Evolutionary conservation across 2,888 invertebrate species (phyloP).

Genomic region (Drosophila anomalata): DNA sequence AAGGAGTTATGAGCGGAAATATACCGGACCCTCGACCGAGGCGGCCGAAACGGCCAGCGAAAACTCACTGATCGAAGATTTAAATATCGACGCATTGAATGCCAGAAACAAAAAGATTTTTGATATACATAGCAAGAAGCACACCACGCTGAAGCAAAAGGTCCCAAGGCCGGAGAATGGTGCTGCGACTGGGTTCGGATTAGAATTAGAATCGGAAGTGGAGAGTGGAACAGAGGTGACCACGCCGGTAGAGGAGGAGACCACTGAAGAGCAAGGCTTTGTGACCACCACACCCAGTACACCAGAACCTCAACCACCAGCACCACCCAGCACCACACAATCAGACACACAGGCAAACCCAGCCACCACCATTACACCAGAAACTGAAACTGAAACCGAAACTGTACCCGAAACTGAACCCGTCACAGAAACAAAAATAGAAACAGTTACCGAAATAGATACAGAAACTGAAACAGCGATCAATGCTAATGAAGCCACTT

Average conservation of each 20-base stretch:
- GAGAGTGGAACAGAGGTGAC: slow-evolving; percentile 26
- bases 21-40: slow-evolving; percentile 75
- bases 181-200: slow-evolving; percentile 20
- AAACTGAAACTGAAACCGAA: slow-evolving; percentile 53
- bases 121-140: slow-evolving; percentile 84
- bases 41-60: slow-evolving; percentile 68
- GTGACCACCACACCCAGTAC: slow-evolving; percentile 75
- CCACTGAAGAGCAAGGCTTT: slow-evolving; percentile 62
- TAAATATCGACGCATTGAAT: slow-evolving; percentile 85
- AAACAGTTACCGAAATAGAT: slow-evolving; percentile 44
- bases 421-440: slow-evolving; percentile 11
- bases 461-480: slow-evolving; percentile 39
- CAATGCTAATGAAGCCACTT: slow-evolving; percentile 80
- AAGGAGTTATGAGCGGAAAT: slow-evolving; percentile 82
- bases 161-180: slow-evolving; percentile 44
- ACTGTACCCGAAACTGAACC: slow-evolving; percentile 42
- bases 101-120: slow-evolving; percentile 86
- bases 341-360: slow-evolving; percentile 37
- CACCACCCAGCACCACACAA: slow-evolving; percentile 64
- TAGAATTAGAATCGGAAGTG: background rate
- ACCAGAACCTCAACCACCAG: slow-evolving; percentile 49
- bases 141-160: slow-evolving; percentile 82
- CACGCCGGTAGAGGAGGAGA: slow-evolving; percentile 18
- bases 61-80: slow-evolving; percentile 82
- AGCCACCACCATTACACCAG: slow-evolving; percentile 47